Conservation (phyloP, 2,113 vertebrate species). For the Mesocricetus auratus region DNA sequence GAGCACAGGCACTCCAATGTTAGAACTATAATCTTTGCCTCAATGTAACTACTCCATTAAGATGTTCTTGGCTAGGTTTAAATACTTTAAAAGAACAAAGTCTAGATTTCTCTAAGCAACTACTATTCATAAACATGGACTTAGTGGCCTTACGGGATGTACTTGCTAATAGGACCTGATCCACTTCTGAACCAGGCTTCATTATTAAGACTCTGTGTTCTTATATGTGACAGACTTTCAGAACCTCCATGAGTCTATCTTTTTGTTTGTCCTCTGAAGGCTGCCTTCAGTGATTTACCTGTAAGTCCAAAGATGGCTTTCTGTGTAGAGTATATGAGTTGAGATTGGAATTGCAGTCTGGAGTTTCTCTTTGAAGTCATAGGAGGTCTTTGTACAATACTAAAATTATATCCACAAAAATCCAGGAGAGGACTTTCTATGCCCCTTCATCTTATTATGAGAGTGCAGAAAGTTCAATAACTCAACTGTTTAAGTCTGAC, state of each 20-base stretch:
- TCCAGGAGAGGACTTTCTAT: accelerated
- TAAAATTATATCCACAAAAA: not conserved
- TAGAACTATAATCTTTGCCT: not conserved
- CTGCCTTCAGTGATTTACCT: not conserved
- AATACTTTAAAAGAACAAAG: not conserved
- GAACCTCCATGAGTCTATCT: not conserved
- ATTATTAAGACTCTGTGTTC: not conserved
- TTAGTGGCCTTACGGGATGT: not conserved
- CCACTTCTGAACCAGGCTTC: not conserved
- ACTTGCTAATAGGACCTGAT: not conserved
- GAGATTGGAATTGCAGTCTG: not conserved
- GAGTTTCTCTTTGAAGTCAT: no score
- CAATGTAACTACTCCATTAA: not conserved
- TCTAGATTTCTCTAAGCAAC: not conserved
- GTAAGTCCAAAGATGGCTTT: not conserved
- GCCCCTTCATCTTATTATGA: not conserved
- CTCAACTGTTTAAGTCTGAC: not conserved
- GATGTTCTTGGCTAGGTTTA: not conserved
- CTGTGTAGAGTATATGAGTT: not conserved
- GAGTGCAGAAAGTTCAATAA: not conserved
- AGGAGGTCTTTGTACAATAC: not conserved
- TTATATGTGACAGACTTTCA: not conserved
- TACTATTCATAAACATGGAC: not conserved
- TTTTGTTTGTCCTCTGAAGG: not conserved
- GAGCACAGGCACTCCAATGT: not conserved